Conservation (phyloP, 2,797 vertebrate genomes). For the Podarcis siculus region DNA sequence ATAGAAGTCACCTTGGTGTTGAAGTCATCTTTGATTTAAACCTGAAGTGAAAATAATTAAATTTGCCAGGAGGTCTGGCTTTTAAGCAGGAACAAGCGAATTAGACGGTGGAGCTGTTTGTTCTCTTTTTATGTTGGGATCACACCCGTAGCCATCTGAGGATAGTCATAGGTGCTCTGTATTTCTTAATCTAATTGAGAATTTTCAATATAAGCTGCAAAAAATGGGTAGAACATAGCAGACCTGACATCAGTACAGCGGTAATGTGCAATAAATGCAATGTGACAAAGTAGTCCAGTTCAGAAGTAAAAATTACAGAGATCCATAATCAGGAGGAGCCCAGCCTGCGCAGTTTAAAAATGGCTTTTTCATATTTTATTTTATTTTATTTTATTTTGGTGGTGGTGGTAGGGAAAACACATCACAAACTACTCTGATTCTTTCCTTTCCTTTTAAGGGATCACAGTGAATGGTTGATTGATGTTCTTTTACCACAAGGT, state of each 20-base stretch:
- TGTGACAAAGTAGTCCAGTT: slow-evolving; percentile 38
- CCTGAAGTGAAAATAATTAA: slow-evolving; percentile 51
- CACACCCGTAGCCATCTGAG: not conserved
- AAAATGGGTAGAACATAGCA: slow-evolving; percentile 46
- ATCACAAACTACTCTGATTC: slow-evolving; percentile 59
- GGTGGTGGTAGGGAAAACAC: slow-evolving; percentile 17
- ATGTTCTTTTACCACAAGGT: slow-evolving; percentile 99
- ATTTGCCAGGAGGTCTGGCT: slow-evolving; percentile 44
- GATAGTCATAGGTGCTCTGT: not conserved
- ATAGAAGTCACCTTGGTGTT: slow-evolving; percentile 38
- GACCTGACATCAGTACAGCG: slow-evolving; percentile 49
- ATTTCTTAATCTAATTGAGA: slow-evolving; percentile 65
- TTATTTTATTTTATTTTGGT: not conserved
- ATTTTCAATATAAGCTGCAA: slow-evolving; percentile 59
- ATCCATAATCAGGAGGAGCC: slow-evolving; percentile 38
- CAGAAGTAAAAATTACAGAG: not conserved
- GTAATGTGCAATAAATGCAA: slow-evolving; percentile 50
- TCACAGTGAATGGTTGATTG: slow-evolving; percentile 96
- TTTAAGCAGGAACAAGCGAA: slow-evolving; percentile 39
- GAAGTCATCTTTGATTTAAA: slow-evolving; percentile 57
- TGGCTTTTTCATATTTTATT: slow-evolving; percentile 20
- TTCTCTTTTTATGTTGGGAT: not conserved
- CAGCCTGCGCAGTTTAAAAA: slow-evolving; percentile 27
- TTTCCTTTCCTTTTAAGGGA: slow-evolving; percentile 83
- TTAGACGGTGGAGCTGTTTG: slow-evolving; percentile 20